These are phyloP conservation scores for Villa cingulata DNA, from an alignment of 2,888 invertebrate species.

Conservation along the genomic window DNA sequence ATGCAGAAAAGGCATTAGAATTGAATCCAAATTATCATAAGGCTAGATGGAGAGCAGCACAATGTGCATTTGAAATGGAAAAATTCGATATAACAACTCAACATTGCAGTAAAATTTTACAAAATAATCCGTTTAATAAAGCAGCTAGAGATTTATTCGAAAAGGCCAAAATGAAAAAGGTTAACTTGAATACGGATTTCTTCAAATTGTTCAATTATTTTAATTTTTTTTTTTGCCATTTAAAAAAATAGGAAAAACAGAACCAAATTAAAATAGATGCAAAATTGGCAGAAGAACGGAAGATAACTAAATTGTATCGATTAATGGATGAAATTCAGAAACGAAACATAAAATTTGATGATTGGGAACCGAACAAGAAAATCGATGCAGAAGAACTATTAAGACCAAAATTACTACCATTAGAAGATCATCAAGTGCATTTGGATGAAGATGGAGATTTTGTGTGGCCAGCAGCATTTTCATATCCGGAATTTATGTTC, in stretches of 20 bases:
- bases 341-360: slow-evolving; percentile 42
- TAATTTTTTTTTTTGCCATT: neutral
- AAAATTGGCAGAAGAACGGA: slow-evolving; percentile 40
- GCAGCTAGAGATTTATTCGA: slow-evolving; percentile 42
- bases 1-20: slow-evolving; percentile 65
- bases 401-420: slow-evolving; percentile 51
- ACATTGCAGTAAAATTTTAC: slow-evolving; percentile 55
- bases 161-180: slow-evolving; percentile 38
- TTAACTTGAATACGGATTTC: slow-evolving; percentile 12
- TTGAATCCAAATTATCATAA: slow-evolving; percentile 65
- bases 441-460: slow-evolving; percentile 44
- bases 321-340: slow-evolving; percentile 37
- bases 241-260: slow-evolving; percentile 13
- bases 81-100: slow-evolving; percentile 57
- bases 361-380: slow-evolving; percentile 29
- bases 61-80: slow-evolving; percentile 51
- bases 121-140: slow-evolving; percentile 42
- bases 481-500: slow-evolving; percentile 78
- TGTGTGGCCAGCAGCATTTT: slow-evolving; percentile 75
- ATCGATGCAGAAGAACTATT: slow-evolving; percentile 40
- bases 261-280: slow-evolving; percentile 29
- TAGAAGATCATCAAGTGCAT: slow-evolving; percentile 49
- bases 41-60: slow-evolving; percentile 59
- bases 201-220: slow-evolving; percentile 30
- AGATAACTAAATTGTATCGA: slow-evolving; percentile 34